Conservation (phyloP, 23 tunicate species). For the Ascidia mentula region DNA sequence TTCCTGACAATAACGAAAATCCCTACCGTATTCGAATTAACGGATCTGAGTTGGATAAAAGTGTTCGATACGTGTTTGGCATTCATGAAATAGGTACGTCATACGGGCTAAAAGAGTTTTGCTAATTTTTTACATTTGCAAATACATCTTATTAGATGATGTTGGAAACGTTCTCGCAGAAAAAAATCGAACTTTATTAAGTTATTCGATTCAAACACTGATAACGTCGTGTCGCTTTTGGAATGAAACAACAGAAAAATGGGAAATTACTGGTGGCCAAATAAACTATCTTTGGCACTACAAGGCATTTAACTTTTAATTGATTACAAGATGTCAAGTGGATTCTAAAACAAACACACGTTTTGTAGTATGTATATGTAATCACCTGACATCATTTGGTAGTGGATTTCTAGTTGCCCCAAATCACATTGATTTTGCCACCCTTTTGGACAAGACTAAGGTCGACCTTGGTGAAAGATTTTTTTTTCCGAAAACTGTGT, state of each 20-base stretch:
- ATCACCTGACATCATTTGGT: conserved; percentile 81
- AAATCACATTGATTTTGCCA: conserved; percentile 76
- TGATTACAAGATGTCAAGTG: conserved; percentile 46
- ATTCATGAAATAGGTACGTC: conserved; percentile 67
- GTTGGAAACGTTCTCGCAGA: conserved; percentile 33
- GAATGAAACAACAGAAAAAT: conserved; percentile 59
- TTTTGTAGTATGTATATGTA: conserved; percentile 55
- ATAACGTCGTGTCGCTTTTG: conserved; percentile 70
- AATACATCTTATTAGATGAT: conserved; percentile 69
- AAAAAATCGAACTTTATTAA: conserved; percentile 26
- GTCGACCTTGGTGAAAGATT: background rate
- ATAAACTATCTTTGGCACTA: background rate
- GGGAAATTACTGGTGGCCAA: conserved; percentile 61
- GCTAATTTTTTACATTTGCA: no score
- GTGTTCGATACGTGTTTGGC: conserved; percentile 69
- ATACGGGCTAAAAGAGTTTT: no score
- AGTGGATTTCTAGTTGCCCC: conserved; percentile 82
- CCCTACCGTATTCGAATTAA: conserved; percentile 64
- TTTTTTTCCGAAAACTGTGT: background rate
- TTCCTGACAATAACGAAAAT: conserved; percentile 30
- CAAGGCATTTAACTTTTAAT: background rate
- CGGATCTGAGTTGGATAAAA: background rate
- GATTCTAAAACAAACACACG: conserved; percentile 49
- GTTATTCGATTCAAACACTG: conserved; percentile 49
- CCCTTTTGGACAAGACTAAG: conserved; percentile 36